Evolutionary conservation across 1,140 invertebrate genomes (phyloP).

Genomic region (Trichogramma pretiosum): DNA sequence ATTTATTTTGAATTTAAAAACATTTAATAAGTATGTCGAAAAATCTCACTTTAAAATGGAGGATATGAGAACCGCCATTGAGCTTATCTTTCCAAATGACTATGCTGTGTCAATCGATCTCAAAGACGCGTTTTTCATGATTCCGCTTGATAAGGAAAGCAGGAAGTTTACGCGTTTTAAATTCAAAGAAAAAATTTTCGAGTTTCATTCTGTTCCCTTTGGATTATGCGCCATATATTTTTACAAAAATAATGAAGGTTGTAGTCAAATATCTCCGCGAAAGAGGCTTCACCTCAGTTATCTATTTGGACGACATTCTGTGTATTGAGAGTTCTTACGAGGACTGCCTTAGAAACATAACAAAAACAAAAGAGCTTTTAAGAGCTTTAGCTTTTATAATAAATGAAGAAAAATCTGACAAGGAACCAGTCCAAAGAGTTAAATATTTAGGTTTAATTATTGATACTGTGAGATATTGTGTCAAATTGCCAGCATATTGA

Average conservation of each 20-base stretch:
- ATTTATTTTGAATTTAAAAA: not conserved
- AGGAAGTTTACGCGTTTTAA: slow-evolving; percentile 3
- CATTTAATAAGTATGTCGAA: not conserved
- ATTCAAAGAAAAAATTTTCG: not conserved
- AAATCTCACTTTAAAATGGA: slow-evolving; percentile 1
- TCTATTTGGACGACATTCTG: slow-evolving; percentile 10
- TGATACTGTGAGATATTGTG: slow-evolving; percentile 3
- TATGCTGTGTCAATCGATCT: not conserved
- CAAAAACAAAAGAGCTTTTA: not conserved
- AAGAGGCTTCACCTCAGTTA: not conserved
- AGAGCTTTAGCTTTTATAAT: slow-evolving; percentile 7
- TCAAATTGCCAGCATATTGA: not conserved
- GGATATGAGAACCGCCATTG: slow-evolving; percentile 3
- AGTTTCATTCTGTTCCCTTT: slow-evolving; percentile 2
- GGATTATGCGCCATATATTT: slow-evolving; percentile 3
- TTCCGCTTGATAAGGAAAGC: not conserved
- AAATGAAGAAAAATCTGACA: slow-evolving; percentile 9
- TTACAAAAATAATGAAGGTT: slow-evolving; percentile 5
- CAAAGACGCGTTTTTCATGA: no score
- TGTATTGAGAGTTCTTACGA: not conserved
- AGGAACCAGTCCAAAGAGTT: not conserved
- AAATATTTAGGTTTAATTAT: slow-evolving; percentile 14
- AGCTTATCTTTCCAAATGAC: not conserved
- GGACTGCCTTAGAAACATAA: not conserved
- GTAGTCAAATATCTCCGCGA: not conserved